These are phyloP conservation scores for Xenentodon cancila DNA, from an alignment of 2,797 vertebrate species.

Conservation along the genomic window DNA sequence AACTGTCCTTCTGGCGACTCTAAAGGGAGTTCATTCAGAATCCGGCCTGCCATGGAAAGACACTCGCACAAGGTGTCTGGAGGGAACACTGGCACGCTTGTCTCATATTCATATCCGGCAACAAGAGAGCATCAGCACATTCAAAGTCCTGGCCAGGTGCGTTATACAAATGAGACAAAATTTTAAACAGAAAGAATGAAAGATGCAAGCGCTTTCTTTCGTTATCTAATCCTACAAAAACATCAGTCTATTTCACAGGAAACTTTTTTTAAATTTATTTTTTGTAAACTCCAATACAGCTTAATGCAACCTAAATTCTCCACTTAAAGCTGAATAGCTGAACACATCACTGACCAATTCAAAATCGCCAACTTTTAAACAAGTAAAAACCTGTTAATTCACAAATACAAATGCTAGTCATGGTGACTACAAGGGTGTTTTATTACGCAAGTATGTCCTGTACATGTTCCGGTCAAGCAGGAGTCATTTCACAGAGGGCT, in stretches of 20 bases:
- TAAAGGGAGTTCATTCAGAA: conserved; percentile 74
- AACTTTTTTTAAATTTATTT: too few relatives aligned
- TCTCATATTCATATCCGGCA: conserved; percentile 57
- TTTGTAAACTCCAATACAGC: too few relatives aligned
- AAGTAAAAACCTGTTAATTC: too few relatives aligned
- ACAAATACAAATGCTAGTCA: too few relatives aligned
- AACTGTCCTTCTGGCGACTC: conserved; percentile 68
- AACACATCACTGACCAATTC: too few relatives aligned
- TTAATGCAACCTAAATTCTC: too few relatives aligned
- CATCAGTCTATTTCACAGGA: too few relatives aligned
- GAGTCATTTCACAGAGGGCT: conserved; percentile 59
- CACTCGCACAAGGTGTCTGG: conserved; percentile 56
- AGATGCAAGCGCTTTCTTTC: conserved; percentile 8
- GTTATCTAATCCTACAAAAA: neutral
- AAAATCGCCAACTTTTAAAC: too few relatives aligned
- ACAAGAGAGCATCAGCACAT: conserved; percentile 52
- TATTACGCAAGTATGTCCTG: conserved; percentile 13
- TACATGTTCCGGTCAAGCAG: conserved; percentile 43
- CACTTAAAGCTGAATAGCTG: too few relatives aligned
- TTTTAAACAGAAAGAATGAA: conserved; percentile 23
- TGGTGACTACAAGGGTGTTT: neutral
- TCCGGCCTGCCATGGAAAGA: conserved; percentile 42
- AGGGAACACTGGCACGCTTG: conserved; percentile 62
- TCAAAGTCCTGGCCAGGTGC: conserved; percentile 56
- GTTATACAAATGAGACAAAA: conserved; percentile 39